Base-by-base conservation (phyloP, 1,140 invertebrate species). In the Procambarus virginalis region DNA sequence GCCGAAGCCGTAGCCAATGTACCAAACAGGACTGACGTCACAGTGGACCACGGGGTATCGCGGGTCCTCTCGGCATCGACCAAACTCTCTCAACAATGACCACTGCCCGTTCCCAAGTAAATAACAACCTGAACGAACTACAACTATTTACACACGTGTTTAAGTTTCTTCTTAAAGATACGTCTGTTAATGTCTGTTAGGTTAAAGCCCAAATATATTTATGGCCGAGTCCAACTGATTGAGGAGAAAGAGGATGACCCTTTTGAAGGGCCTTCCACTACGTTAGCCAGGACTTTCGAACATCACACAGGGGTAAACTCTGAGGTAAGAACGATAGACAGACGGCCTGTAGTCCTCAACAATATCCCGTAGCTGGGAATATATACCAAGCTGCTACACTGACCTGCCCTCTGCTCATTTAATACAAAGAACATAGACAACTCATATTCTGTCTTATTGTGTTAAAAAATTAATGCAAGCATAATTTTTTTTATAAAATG, bases 11-110 rank as follows among this genome's bases (percentile, higher is more conserved):
- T 17, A 64, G 77, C 60, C 77, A 70, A 48, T 64, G 48, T 58
- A 17, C 68, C 78, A 51, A 81, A 81, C 79, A 80, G 46, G 20
- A 60, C 20, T 88, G 86, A 88, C 86, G 86, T 88, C 86, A 88
- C 78, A 49, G 64, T 34, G 78, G 79, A 81, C 86, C 78, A 73
- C 78, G 68, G 86, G 86, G 86, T 78, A 86, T 55, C 77, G 58
- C 55, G 85, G 76, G 73, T 76, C 84, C 83, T 55, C 83, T 70
- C 60, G 17, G 77, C 60, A 80, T 70, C 75, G 55, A 60, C 85
- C 77, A 70, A 77, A 60, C 85, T 51, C 48, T 77, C 58, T 49
- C 79, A 64, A 81, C 86, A 81, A 81, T 88, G 86, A 82, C 86
- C 86, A 88, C 34, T 51, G 85, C 55, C 58, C 77, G 64, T 9